These are phyloP conservation scores for Triplophysa yarkandensis DNA, from an alignment of 2,797 vertebrate genomes.

Conservation along the genomic window DNA sequence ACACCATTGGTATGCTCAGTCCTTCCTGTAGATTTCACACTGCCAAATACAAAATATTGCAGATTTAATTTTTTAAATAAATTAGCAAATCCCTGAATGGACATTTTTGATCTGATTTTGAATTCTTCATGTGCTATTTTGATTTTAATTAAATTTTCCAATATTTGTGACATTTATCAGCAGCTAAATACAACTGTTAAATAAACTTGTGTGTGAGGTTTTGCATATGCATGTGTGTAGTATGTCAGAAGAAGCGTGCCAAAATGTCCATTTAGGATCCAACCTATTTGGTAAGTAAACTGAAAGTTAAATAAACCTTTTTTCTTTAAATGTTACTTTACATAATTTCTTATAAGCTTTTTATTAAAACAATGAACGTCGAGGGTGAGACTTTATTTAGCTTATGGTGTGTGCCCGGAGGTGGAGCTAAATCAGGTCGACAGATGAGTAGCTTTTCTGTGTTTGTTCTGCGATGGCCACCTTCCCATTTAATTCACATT, in stretches of 20 bases:
- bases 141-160: neutral
- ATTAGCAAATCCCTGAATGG: neutral
- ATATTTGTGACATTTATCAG: neutral
- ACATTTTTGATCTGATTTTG: neutral
- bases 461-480: slow-evolving; percentile 64
- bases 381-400: neutral
- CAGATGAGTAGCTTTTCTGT: slow-evolving; percentile 7
- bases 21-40: neutral
- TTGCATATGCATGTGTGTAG: too few relatives aligned
- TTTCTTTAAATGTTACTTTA: too few relatives aligned
- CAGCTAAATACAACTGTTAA: neutral
- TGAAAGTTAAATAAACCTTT: too few relatives aligned
- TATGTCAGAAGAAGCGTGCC: too few relatives aligned
- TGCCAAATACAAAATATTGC: neutral
- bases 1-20: neutral
- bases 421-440: slow-evolving; percentile 29
- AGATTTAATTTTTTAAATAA: too few relatives aligned
- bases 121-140: neutral
- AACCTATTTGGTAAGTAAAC: too few relatives aligned
- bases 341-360: neutral
- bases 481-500: slow-evolving; percentile 64
- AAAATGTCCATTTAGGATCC: too few relatives aligned
- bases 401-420: neutral
- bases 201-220: neutral
- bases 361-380: neutral